Evolutionary conservation across 2,888 invertebrate species (phyloP).

Genomic region (Epirrhoe tristata): DNA sequence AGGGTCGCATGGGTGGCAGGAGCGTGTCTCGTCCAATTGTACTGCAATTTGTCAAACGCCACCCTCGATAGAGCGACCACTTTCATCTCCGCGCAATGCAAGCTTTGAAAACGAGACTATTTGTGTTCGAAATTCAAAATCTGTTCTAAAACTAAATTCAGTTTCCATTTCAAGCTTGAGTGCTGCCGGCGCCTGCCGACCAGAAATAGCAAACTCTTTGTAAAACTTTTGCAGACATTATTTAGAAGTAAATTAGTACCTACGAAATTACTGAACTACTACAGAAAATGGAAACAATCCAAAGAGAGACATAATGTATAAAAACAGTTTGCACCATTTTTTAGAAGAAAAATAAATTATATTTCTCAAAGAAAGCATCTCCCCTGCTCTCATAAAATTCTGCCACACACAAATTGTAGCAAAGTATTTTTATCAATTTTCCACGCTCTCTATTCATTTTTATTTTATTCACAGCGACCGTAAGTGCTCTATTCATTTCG

Average conservation of each 20-base stretch:
- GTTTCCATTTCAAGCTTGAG: neutral
- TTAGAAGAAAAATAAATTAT: too few relatives aligned
- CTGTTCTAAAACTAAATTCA: neutral
- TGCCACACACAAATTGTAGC: neutral
- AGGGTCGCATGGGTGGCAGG: slow-evolving; percentile 27
- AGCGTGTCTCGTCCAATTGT: slow-evolving; percentile 61
- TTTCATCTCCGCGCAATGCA: slow-evolving; percentile 26
- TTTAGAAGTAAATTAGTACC: neutral
- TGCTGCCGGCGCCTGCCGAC: neutral
- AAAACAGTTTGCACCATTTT: too few relatives aligned
- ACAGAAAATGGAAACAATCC: too few relatives aligned
- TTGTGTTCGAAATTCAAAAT: slow-evolving; percentile 7
- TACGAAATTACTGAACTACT: too few relatives aligned
- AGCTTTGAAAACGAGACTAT: slow-evolving; percentile 21
- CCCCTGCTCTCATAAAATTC: too few relatives aligned
- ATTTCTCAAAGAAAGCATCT: too few relatives aligned
- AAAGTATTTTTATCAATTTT: slow-evolving; percentile 1
- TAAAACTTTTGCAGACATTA: neutral
- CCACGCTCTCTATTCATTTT: neutral
- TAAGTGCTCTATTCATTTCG: slow-evolving; percentile 10
- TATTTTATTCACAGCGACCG: neutral
- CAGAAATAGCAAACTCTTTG: neutral
- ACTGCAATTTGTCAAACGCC: slow-evolving; percentile 69
- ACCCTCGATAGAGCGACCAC: slow-evolving; percentile 28
- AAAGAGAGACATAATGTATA: too few relatives aligned